Percentiles rank a stretch among this genome's conserved stretches.
phyloP scores from a whole-genome alignment of 2,113 vertebrate genomes.

The Lipophrys pholis region DNA sequence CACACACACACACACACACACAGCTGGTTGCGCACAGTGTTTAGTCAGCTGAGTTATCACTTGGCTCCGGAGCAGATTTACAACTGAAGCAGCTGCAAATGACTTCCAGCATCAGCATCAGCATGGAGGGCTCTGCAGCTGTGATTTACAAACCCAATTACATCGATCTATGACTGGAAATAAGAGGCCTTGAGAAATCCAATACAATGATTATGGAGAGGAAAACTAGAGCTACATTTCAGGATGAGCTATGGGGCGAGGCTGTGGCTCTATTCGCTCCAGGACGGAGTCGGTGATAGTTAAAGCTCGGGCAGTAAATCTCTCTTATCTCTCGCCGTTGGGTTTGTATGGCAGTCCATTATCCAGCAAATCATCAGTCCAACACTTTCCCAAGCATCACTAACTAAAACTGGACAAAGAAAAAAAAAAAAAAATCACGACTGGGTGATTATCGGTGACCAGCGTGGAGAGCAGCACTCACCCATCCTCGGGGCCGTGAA shows the following conservation, averaged over 20 bases:
- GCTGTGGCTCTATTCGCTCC: constrained; percentile 47
- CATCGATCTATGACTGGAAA: constrained; percentile 72
- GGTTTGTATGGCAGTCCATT: constrained; percentile 55
- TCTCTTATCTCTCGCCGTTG: constrained; percentile 54
- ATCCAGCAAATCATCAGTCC: constrained; percentile 67
- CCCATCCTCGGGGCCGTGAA: constrained; percentile 63
- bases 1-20: constrained; percentile 19
- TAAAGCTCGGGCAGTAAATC: constrained; percentile 67
- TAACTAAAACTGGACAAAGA: constrained; percentile 56
- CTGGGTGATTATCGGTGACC: constrained; percentile 49
- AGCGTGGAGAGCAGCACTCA: constrained; percentile 53
- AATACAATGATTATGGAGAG: constrained; percentile 72
- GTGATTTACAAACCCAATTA: constrained; percentile 76
- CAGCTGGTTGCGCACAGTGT: constrained; percentile 56
- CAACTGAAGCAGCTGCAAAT: constrained; percentile 62
- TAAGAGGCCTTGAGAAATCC: constrained; percentile 73
- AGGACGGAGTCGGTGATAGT: constrained; percentile 51
- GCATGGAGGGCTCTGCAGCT: constrained; percentile 54
- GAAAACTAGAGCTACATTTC: constrained; percentile 74
- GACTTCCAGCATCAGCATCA: constrained; percentile 71
- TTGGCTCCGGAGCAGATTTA: constrained; percentile 67
- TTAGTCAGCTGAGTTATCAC: constrained; percentile 73
- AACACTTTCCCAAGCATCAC: constrained; percentile 49
- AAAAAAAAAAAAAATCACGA: constrained; percentile 37
- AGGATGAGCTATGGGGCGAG: constrained; percentile 64